Conservation (phyloP, 2,888 invertebrate genomes). For the Imbricaverruca yamaguchii region DNA sequence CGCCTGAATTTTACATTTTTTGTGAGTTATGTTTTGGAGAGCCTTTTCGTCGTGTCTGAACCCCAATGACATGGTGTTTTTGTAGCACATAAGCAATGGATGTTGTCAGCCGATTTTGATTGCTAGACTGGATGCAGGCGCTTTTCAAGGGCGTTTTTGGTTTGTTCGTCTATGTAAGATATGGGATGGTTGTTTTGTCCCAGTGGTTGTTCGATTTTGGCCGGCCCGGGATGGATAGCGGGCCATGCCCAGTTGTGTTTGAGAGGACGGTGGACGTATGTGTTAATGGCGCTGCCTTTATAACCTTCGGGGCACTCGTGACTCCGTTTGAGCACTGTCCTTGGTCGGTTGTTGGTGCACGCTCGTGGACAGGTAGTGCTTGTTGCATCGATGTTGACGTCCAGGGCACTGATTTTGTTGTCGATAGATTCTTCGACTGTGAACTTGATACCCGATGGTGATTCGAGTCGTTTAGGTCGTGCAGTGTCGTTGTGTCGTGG, state of each 20-base stretch:
- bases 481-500: neutral
- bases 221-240: too few relatives aligned
- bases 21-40: too few relatives aligned
- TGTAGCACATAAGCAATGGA: too few relatives aligned
- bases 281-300: neutral
- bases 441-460: neutral
- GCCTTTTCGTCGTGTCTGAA: too few relatives aligned
- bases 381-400: neutral
- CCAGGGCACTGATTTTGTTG: neutral
- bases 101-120: too few relatives aligned
- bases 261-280: neutral
- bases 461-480: neutral
- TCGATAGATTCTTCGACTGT: neutral
- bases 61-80: too few relatives aligned
- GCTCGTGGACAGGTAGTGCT: neutral
- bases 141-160: too few relatives aligned
- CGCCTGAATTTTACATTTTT: too few relatives aligned
- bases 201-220: too few relatives aligned
- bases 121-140: too few relatives aligned
- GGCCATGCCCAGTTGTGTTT: neutral
- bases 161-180: too few relatives aligned
- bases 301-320: neutral
- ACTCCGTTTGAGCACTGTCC: neutral
- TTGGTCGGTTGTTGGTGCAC: neutral
- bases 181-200: too few relatives aligned